Evolutionary conservation across 2,113 vertebrate species (phyloP).

Genomic region (Indri indri): DNA sequence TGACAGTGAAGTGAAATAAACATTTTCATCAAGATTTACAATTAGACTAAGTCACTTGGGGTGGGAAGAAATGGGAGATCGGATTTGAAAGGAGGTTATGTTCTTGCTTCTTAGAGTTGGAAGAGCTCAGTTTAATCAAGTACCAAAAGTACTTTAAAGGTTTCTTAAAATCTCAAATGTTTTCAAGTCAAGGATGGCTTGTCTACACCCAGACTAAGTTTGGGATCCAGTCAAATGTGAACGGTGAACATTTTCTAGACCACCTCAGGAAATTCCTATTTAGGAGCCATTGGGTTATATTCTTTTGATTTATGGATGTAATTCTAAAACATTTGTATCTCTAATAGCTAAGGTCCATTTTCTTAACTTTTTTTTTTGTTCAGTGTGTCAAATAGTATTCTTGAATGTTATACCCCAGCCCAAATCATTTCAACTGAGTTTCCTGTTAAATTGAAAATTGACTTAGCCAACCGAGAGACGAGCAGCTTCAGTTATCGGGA

Average conservation of each 20-base stretch:
- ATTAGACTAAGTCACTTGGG: background rate
- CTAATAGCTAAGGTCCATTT: background rate
- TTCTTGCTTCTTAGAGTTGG: conserved; percentile 10
- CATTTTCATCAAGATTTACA: conserved; percentile 1
- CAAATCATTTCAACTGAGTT: conserved; percentile 84
- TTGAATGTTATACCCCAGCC: conserved; percentile 92
- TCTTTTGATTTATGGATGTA: conserved; percentile 42
- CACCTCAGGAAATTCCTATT: conserved; percentile 27
- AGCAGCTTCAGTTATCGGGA: conserved; percentile 91
- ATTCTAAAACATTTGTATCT: conserved; percentile 40
- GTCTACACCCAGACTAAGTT: background rate
- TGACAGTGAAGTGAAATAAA: conserved; percentile 11
- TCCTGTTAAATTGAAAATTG: conserved; percentile 89
- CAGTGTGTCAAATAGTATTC: conserved; percentile 78
- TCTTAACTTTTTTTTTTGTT: conserved; percentile 41
- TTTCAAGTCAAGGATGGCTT: background rate
- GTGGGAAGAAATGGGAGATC: background rate
- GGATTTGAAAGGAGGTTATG: background rate
- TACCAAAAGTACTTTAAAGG: conserved; percentile 41
- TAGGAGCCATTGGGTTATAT: background rate
- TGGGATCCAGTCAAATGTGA: conserved; percentile 35
- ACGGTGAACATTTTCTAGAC: background rate
- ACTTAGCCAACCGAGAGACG: conserved; percentile 85
- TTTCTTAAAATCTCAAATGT: conserved; percentile 19
- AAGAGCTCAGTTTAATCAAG: background rate